These are phyloP conservation scores for Acanthopleura granulata DNA, from an alignment of 2,888 invertebrate species.

Conservation along the genomic window DNA sequence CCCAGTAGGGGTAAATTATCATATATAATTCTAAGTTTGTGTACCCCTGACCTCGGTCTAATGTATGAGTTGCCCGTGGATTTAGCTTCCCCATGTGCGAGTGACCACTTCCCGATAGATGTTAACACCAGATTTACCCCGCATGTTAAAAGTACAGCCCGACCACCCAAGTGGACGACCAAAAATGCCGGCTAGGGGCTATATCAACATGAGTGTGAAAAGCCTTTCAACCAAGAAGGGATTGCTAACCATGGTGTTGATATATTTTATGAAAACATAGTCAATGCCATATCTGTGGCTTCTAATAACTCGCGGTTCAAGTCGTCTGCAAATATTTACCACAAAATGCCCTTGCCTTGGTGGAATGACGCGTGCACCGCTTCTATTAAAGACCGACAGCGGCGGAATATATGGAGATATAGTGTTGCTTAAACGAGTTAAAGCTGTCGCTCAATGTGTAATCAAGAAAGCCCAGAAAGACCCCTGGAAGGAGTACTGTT, in stretches of 20 bases:
- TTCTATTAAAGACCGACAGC: not conserved
- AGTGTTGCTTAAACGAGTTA: not conserved
- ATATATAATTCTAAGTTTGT: not conserved
- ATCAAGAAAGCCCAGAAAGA: not conserved
- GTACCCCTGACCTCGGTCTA: not conserved
- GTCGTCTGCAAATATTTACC: not conserved
- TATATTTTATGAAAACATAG: not conserved
- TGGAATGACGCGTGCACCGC: not conserved
- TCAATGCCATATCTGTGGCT: not conserved
- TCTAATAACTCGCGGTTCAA: not conserved
- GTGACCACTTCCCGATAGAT: not conserved
- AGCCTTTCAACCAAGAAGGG: not conserved
- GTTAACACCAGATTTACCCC: not conserved
- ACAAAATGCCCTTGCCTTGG: not conserved
- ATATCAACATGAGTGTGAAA: not conserved
- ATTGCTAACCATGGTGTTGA: not conserved
- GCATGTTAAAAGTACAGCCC: not conserved
- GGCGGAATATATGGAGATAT: not conserved
- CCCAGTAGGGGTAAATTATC: not conserved
- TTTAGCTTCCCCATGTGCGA: not conserved
- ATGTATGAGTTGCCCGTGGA: not conserved
- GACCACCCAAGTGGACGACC: not conserved
- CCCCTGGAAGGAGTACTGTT: too few relatives aligned
- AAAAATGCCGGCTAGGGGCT: not conserved
- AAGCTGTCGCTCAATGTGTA: not conserved